Conservation (phyloP, 1,140 invertebrate species). For the Semibalanus balanoides region DNA sequence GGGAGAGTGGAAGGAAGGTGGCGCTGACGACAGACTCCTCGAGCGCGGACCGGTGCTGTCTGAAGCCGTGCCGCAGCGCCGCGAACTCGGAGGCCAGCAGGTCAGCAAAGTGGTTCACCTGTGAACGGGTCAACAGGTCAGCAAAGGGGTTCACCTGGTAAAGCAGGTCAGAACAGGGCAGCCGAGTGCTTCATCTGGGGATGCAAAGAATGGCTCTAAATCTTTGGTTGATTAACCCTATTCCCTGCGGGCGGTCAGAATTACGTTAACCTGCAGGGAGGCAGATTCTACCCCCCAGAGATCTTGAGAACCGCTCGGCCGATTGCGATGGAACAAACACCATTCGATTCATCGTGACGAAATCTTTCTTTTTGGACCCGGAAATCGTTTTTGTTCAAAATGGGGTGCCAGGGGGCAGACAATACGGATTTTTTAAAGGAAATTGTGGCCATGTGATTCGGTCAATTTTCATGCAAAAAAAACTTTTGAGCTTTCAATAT, state of each 20-base stretch:
- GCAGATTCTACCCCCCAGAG: no score
- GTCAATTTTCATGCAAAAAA: no score
- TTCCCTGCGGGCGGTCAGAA: no score
- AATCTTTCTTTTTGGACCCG: no score
- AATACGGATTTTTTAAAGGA: no score
- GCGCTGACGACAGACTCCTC: not conserved
- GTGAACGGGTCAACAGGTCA: not conserved
- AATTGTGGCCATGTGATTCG: no score
- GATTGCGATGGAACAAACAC: not conserved
- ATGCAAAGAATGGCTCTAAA: not conserved
- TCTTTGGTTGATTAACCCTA: no score
- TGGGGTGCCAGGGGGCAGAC: no score
- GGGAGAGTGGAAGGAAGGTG: not conserved
- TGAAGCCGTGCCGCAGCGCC: slow-evolving; percentile 54
- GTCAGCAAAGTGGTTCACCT: slow-evolving; percentile 68
- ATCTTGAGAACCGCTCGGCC: no score
- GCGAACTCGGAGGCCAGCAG: slow-evolving; percentile 72
- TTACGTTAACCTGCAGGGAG: no score
- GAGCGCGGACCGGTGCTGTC: not conserved
- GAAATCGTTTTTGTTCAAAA: not conserved
- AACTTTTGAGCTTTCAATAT: no score
- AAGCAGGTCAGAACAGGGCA: no score
- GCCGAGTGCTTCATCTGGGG: not conserved
- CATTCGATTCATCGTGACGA: not conserved
- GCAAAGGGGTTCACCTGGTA: not conserved